These are phyloP conservation scores for Drosophila aff. DNA, from an alignment of 1,140 invertebrate genomes.

Conservation along the genomic window DNA sequence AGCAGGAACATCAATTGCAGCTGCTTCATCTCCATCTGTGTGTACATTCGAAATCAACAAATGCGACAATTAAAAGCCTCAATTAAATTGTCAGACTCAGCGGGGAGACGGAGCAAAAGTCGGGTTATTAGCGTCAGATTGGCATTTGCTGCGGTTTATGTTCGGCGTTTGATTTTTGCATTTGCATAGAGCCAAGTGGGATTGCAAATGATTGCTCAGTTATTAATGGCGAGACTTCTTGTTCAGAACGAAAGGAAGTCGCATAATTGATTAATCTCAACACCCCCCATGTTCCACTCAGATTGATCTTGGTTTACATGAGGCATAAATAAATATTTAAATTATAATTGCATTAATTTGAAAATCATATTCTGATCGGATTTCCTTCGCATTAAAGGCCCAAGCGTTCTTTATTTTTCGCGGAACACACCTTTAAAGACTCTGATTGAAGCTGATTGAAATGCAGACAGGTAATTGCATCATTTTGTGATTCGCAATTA, in stretches of 20 bases:
- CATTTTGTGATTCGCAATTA: slow-evolving; percentile 60
- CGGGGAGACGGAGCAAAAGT: slow-evolving; percentile 1
- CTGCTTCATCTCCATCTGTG: slow-evolving; percentile 61
- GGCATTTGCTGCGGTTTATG: slow-evolving; percentile 44
- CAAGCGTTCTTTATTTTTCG: slow-evolving; percentile 13
- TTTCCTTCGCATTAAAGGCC: neutral
- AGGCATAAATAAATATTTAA: slow-evolving; percentile 27
- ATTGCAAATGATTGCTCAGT: slow-evolving; percentile 6
- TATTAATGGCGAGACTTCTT: slow-evolving; percentile 18
- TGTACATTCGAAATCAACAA: slow-evolving; percentile 17
- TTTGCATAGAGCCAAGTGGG: slow-evolving; percentile 60
- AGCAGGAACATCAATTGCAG: slow-evolving; percentile 41
- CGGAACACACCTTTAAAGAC: slow-evolving; percentile 29
- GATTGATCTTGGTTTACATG: neutral
- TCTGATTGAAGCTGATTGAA: slow-evolving; percentile 52
- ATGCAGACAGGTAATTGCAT: slow-evolving; percentile 68
- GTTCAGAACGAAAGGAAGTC: slow-evolving; percentile 8
- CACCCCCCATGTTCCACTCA: neutral
- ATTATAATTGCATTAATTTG: slow-evolving; percentile 8
- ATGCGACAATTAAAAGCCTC: slow-evolving; percentile 50
- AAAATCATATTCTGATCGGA: slow-evolving; percentile 14
- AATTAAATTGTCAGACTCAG: slow-evolving; percentile 34
- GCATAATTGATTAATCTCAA: slow-evolving; percentile 27
- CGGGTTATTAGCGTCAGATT: slow-evolving; percentile 52
- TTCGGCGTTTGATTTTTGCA: slow-evolving; percentile 33